phyloP scores from a whole-genome alignment of 1,140 invertebrate species.

The Drosophila parvula region DNA sequence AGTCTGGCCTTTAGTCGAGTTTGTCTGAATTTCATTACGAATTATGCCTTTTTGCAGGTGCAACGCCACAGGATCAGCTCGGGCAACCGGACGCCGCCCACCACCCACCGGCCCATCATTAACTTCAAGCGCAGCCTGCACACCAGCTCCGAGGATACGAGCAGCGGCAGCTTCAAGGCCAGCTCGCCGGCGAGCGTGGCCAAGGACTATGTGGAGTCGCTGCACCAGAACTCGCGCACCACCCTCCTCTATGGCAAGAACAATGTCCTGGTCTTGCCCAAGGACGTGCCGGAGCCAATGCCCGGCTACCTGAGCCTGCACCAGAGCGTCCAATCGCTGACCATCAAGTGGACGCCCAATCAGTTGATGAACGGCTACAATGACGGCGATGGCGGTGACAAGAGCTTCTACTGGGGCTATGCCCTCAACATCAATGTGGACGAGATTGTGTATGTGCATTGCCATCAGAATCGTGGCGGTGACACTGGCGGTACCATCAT shows the following conservation, averaged over 20 bases:
- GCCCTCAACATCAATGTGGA: constrained; percentile 94
- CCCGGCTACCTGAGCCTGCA: constrained; percentile 97
- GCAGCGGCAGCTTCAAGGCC: constrained; percentile 83
- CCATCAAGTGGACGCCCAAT: constrained; percentile 94
- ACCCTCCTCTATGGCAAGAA: constrained; percentile 98
- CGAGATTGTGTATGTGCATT: constrained; percentile 97
- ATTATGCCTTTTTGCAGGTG: constrained; percentile 72
- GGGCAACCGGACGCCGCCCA: constrained; percentile 89
- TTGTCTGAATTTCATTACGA: constrained; percentile 12
- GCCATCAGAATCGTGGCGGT: constrained; percentile 91
- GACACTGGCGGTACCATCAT: constrained; percentile 93
- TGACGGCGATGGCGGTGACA: constrained; percentile 88
- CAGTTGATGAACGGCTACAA: constrained; percentile 96
- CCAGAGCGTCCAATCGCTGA: constrained; percentile 89
- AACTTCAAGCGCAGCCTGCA: constrained; percentile 89
- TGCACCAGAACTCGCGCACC: constrained; percentile 96
- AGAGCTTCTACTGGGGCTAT: constrained; percentile 95
- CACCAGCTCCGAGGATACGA: constrained; percentile 87
- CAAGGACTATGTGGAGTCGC: constrained; percentile 96
- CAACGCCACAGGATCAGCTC: constrained; percentile 94
- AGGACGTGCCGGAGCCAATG: constrained; percentile 91
- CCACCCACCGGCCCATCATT: constrained; percentile 89
- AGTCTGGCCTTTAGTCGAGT: background rate
- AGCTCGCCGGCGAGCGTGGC: constrained; percentile 87
- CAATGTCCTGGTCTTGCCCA: constrained; percentile 95